phyloP scores from a whole-genome alignment of 2,113 vertebrate species.

The Phylloscopus trochilus region DNA sequence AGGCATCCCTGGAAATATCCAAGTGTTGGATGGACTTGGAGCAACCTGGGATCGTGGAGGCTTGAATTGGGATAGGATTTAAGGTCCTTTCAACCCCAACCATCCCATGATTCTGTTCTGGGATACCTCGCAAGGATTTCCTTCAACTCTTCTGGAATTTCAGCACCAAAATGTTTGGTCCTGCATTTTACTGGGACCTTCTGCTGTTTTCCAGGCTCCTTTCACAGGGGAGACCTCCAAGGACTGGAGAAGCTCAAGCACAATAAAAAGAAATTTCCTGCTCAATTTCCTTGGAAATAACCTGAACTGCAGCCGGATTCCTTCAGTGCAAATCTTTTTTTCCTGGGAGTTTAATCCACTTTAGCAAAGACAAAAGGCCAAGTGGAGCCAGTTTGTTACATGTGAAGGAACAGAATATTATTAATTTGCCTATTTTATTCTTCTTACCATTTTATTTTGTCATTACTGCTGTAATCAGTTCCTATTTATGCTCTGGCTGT shows the following conservation, averaged over 20 bases:
- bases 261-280: not conserved
- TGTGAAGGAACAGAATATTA: not conserved
- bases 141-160: not conserved
- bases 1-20: not conserved
- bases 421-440: not conserved
- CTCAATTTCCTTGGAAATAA: not conserved
- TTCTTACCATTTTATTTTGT: not conserved
- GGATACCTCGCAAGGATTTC: not conserved
- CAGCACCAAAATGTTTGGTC: not conserved
- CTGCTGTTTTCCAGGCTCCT: not conserved
- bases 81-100: not conserved
- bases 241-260: not conserved
- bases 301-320: not conserved
- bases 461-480: slow-evolving; percentile 25
- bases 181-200: not conserved
- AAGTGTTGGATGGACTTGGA: not conserved
- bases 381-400: not conserved
- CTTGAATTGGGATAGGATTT: not conserved
- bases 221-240: not conserved
- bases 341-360: not conserved
- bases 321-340: not conserved
- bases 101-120: not conserved
- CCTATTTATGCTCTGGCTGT: not conserved
- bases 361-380: not conserved
- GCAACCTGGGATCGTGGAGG: not conserved